Evolutionary conservation across 2,113 vertebrate species (phyloP), one percentile per base, ranked within the genome.

Genomic region (Pithys albifrons): DNA sequence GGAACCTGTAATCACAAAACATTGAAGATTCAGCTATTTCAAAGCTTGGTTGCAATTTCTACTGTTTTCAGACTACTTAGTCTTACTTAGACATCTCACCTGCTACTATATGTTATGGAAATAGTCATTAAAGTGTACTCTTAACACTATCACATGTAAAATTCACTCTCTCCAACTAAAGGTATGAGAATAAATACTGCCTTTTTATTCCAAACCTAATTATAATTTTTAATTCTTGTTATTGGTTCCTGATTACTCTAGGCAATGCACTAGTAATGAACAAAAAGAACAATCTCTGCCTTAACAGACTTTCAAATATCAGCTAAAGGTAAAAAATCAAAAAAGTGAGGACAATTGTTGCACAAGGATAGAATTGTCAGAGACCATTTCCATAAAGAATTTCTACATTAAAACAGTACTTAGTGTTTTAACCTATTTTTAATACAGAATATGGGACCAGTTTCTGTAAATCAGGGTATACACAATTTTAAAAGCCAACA

Each of bases 1-100:
- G 95, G 96, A 97, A 97, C 84, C 90, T 95, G 94, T 85, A 97
- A 96, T 95, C 96, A 96, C 43, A 95, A 94, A 96, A 98, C 95
- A 98, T 94, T 95, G 95, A 97, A 89, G 92, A 96, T 93, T 97
- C 91, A 94, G 79, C 88, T 96, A 83, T 97, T 97, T 98, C 83
- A 95, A 78, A 95, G 45, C 65, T 73, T 95, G 74, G 74, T 79
- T 95, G 89, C 83, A 97, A 93, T 97, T 98, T 97, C 93, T 97
- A 88, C 91, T 97, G 77, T 94, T 97, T 97, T 93, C 89, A 95
- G 72, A 83, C 70, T 95, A 59, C 57, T 95, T 96, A 97, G 85
- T 91, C 85, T 96, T 88, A 61, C 74, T 93, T 77, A 91, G 95
- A 91, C 92, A 76, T 79, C 75, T 75, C 76, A 17, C 20, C 54